These are phyloP conservation scores for Platyrinchus mystaceus DNA, from an alignment of 2,797 vertebrate species.

Conservation along the genomic window DNA sequence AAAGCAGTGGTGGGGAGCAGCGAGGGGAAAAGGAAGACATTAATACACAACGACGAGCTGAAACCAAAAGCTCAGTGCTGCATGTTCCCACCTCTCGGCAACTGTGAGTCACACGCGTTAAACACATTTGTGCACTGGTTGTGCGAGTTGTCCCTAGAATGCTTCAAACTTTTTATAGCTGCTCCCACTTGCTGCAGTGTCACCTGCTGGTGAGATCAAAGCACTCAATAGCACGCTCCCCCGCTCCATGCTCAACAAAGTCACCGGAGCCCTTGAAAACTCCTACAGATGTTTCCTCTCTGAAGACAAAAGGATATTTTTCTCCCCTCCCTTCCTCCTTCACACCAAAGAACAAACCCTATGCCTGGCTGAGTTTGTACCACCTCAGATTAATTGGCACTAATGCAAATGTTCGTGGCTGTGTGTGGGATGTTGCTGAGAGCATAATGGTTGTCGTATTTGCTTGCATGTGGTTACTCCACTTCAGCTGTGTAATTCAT, in stretches of 20 bases:
- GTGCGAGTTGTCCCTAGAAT: constrained; percentile 15
- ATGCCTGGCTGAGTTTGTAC: constrained; percentile 43
- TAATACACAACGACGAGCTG: neutral
- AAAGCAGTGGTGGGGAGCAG: neutral
- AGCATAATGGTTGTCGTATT: constrained; percentile 45
- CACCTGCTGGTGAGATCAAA: constrained; percentile 70
- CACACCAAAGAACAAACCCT: constrained; percentile 52
- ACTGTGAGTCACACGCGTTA: neutral
- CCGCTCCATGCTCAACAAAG: constrained; percentile 39
- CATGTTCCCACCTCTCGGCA: constrained; percentile 11
- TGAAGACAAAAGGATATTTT: constrained; percentile 45
- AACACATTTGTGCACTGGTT: neutral
- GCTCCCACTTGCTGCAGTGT: constrained; percentile 68
- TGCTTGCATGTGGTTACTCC: constrained; percentile 50
- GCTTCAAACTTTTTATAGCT: constrained; percentile 56
- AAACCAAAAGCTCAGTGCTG: constrained; percentile 10
- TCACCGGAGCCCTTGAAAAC: constrained; percentile 42
- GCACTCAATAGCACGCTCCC: constrained; percentile 45
- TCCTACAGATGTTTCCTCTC: constrained; percentile 52
- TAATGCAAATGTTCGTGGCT: constrained; percentile 43
- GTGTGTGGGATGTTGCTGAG: constrained; percentile 57
- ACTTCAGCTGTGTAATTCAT: constrained; percentile 53
- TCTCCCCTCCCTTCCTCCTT: constrained; percentile 42
- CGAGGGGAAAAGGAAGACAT: neutral
- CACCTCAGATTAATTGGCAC: constrained; percentile 55